phyloP scores from a whole-genome alignment of 2,888 invertebrate genomes.

The Xiphydria camelus region DNA sequence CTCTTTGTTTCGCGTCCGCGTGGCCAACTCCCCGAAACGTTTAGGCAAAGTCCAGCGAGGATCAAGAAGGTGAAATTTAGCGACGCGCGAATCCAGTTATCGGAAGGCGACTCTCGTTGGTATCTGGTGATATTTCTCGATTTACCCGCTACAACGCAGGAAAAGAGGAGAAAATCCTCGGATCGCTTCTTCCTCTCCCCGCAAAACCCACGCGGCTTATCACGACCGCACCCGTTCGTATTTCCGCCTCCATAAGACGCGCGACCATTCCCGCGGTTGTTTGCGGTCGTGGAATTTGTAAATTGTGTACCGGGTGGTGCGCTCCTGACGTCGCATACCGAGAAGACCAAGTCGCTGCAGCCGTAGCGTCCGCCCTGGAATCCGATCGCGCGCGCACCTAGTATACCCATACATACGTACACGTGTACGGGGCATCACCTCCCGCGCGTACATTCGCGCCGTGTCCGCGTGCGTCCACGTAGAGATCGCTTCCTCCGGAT shows the following conservation, averaged over 20 bases:
- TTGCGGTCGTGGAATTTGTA: slow-evolving; percentile 13
- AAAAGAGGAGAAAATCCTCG: too few species aligned
- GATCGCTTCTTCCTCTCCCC: too few species aligned
- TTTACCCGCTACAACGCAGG: too few species aligned
- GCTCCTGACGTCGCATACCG: slow-evolving; percentile 33
- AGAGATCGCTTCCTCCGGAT: slow-evolving; percentile 31
- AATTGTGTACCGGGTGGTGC: slow-evolving; percentile 27
- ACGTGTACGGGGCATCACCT: neutral
- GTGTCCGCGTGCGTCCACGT: neutral
- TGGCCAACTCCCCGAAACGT: too few species aligned
- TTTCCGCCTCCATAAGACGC: neutral
- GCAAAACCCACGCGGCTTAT: too few species aligned
- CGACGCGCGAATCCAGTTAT: too few species aligned
- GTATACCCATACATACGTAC: neutral
- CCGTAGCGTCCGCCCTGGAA: slow-evolving; percentile 19
- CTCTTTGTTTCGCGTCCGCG: too few species aligned
- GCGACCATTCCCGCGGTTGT: neutral
- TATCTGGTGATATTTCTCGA: too few species aligned
- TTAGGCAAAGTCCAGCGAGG: too few species aligned
- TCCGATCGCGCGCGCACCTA: slow-evolving; percentile 20
- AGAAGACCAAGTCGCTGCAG: slow-evolving; percentile 22
- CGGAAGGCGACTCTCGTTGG: too few species aligned
- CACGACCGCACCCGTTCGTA: neutral
- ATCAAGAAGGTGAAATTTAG: too few species aligned
- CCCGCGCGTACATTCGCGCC: too few species aligned